Evolutionary conservation across 1,140 invertebrate species (phyloP).

Genomic region (Dendrolimus kikuchii): DNA sequence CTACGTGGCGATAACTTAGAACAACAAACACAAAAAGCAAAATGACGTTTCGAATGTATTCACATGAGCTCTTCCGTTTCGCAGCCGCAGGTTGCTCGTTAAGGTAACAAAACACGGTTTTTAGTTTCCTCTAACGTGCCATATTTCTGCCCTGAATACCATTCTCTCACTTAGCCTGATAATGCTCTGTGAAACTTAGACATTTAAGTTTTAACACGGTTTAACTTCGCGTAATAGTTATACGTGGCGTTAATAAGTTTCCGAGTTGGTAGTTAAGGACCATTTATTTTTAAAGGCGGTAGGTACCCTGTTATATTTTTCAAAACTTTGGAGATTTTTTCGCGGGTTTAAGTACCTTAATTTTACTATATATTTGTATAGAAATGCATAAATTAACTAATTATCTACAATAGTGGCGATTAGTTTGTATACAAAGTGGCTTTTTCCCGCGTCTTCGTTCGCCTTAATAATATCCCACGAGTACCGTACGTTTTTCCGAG

Average conservation of each 20-base stretch:
- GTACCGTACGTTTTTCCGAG: no score
- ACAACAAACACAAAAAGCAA: conserved; percentile 13
- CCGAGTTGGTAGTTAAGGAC: conserved; percentile 3
- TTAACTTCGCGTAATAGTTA: conserved; percentile 4
- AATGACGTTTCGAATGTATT: conserved; percentile 14
- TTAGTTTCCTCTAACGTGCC: conserved; percentile 21
- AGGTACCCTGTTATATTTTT: no score
- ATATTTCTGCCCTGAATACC: conserved; percentile 20
- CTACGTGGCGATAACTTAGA: background rate
- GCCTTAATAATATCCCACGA: no score
- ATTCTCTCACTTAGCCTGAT: conserved; percentile 19
- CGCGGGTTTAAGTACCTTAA: no score
- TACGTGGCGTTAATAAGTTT: conserved; percentile 4
- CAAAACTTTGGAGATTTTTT: no score
- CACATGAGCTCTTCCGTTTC: conserved; percentile 15
- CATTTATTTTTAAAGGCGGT: background rate
- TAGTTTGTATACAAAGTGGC: no score
- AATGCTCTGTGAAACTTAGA: conserved; percentile 17
- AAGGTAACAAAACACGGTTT: conserved; percentile 25
- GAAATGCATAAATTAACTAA: no score
- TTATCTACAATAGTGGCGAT: no score
- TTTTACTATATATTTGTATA: no score
- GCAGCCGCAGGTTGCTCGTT: conserved; percentile 21
- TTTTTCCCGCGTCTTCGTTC: no score
- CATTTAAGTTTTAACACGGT: conserved; percentile 15